Evolutionary conservation across 1,140 invertebrate species (phyloP).

Genomic region (Glossosoma conforme): DNA sequence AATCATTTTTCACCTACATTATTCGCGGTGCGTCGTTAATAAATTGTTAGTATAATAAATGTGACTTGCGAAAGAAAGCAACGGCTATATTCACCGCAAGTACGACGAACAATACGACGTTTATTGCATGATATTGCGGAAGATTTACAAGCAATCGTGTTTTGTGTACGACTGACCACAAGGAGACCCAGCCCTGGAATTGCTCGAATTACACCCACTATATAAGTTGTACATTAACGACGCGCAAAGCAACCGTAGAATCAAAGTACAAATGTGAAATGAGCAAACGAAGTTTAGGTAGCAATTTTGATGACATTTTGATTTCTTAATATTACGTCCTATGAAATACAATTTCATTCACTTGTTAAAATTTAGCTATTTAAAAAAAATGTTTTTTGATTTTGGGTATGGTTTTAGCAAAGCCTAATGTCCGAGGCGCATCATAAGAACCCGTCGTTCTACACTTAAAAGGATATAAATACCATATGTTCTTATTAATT

Average conservation of each 20-base stretch:
- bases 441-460: too few species aligned
- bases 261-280: slow-evolving; percentile 1
- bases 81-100: neutral
- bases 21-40: neutral
- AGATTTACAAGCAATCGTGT: slow-evolving; percentile 10
- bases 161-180: slow-evolving; percentile 8
- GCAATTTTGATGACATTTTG: neutral
- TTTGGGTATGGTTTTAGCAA: too few species aligned
- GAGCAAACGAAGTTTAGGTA: neutral
- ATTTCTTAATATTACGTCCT: neutral
- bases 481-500: too few species aligned
- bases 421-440: too few species aligned
- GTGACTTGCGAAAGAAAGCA: neutral
- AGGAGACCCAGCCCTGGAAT: neutral
- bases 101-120: slow-evolving; percentile 3
- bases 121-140: slow-evolving; percentile 1
- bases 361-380: too few species aligned
- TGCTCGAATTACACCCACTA: neutral
- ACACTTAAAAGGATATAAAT: too few species aligned
- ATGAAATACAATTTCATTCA: neutral
- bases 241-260: neutral
- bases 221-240: slow-evolving; percentile 5
- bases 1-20: too few species aligned
- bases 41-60: neutral
- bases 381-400: too few species aligned